Conservation (phyloP, 2,797 vertebrate genomes). For the Ficedula albicollis region DNA sequence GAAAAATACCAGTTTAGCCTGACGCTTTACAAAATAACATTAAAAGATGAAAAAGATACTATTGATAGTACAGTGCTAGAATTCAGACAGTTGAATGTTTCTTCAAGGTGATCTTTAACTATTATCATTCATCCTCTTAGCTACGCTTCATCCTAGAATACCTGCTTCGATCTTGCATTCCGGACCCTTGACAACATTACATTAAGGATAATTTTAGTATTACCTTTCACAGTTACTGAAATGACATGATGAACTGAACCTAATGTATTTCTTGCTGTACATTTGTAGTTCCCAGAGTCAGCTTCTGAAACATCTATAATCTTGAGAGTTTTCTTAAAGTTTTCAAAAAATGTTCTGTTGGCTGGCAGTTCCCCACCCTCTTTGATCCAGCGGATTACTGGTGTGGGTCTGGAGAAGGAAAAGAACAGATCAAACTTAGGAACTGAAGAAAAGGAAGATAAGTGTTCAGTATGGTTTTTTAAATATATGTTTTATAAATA, state of each 20-base stretch:
- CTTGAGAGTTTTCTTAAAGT: constrained; percentile 91
- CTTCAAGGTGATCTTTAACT: not conserved
- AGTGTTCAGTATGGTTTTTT: not conserved
- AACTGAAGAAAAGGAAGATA: not conserved
- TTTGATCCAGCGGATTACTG: constrained; percentile 90
- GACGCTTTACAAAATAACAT: not conserved
- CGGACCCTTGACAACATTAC: not conserved
- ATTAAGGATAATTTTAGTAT: not conserved
- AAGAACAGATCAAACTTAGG: not conserved
- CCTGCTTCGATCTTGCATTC: not conserved
- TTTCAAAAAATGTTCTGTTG: constrained; percentile 81
- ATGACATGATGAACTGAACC: constrained; percentile 86
- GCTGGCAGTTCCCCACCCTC: constrained; percentile 85
- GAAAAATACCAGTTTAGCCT: not conserved
- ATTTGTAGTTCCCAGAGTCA: constrained; percentile 92
- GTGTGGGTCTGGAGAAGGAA: constrained; percentile 86
- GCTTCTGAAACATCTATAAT: constrained; percentile 88
- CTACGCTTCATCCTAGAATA: not conserved
- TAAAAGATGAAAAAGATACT: not conserved
- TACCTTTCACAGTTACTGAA: constrained; percentile 92
- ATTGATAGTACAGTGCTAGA: not conserved
- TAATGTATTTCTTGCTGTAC: constrained; percentile 85
- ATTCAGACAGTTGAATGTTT: not conserved
- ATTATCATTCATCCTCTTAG: not conserved
- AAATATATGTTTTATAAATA: not conserved